Percentiles rank a stretch among this genome's conserved stretches.
These are phyloP conservation scores for Leptopilina boulardi DNA, from an alignment of 1,140 invertebrate species.

Conservation along the genomic window DNA sequence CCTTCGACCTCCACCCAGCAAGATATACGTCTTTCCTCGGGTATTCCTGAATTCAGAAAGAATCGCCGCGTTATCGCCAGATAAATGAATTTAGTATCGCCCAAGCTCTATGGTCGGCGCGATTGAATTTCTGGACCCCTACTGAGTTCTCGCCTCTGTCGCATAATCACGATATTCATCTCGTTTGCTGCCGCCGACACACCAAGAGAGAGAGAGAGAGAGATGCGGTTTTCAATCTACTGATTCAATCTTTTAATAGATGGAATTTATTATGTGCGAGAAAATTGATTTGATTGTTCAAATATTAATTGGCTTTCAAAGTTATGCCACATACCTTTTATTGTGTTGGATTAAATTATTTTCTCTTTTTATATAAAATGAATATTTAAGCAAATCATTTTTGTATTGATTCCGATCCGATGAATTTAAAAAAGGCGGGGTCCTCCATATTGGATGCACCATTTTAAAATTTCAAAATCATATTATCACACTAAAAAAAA, in stretches of 20 bases:
- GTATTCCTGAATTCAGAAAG: slow-evolving; percentile 33
- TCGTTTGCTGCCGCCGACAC: slow-evolving; percentile 9
- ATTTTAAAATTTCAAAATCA: too few relatives aligned
- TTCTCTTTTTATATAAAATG: too few relatives aligned
- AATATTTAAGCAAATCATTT: too few relatives aligned
- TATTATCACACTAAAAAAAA: too few relatives aligned
- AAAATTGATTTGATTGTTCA: slow-evolving; percentile 11
- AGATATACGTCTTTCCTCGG: slow-evolving; percentile 47
- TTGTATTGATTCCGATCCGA: too few relatives aligned
- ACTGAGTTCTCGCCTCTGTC: slow-evolving; percentile 22
- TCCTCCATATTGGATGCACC: too few relatives aligned
- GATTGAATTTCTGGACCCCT: slow-evolving; percentile 30
- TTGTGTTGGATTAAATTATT: not conserved
- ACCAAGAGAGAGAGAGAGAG: too few relatives aligned
- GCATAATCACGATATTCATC: slow-evolving; percentile 28
- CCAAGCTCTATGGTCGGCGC: slow-evolving; percentile 6
- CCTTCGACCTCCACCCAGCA: slow-evolving; percentile 39
- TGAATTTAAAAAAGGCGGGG: too few relatives aligned
- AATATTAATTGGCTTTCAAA: not conserved
- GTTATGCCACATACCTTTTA: not conserved
- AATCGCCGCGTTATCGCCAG: slow-evolving; percentile 31
- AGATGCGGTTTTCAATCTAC: slow-evolving; percentile 15
- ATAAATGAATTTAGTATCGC: slow-evolving; percentile 33
- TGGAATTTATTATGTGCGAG: not conserved
- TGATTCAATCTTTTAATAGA: slow-evolving; percentile 15